Evolutionary conservation across 1,140 invertebrate genomes (phyloP), one percentile per base, ranked within the genome.

Genomic region (Heliconius himera): DNA sequence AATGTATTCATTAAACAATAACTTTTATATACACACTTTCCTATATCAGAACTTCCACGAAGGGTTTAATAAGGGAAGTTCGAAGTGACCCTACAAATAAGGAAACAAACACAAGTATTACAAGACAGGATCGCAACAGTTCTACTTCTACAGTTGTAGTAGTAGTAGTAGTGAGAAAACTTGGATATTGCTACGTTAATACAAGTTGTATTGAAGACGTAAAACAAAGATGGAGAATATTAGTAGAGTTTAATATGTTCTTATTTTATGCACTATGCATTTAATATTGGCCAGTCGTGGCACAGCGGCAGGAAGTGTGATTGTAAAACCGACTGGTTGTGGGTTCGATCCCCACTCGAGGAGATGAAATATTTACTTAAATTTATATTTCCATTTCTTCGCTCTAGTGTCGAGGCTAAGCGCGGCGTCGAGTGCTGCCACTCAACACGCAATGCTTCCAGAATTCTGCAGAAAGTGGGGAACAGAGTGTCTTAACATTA

Each of bases 21-120:
- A 66, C 3, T 22, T 66, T 66, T 66, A 29, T 16, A 66, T 66
- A 11, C 3, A 66, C 29, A 29, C 11, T 26, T 66, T 11, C 54
- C n/a, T 29, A 22, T 29, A 66, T 29, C 16, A 29, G 13, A 29
- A 29, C 60, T 66, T 29, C 3, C 11, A 66, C 11, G 13, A 16
- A 16, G 60, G 11, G 22, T 26, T 29, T 16, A 66, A 66, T 66
- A 66, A 66, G 22, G 22, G 60, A 66, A 66, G 60, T 66, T 66
- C 16, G 60, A 66, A 66, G 60, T 66, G 60, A 66, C 60, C 26
- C 20, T 60, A 22, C 26, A 66, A 66, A 66, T 66, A 66, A 66
- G 60, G 26, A 66, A 66, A 66, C 26, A 66, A 66, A 26, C 4
- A 29, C 26, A 66, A 66, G 60, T 66, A 29, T 66, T 29, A 66